Evolutionary conservation across 2,797 vertebrate genomes (phyloP).

Genomic region (Myotis pilosus): DNA sequence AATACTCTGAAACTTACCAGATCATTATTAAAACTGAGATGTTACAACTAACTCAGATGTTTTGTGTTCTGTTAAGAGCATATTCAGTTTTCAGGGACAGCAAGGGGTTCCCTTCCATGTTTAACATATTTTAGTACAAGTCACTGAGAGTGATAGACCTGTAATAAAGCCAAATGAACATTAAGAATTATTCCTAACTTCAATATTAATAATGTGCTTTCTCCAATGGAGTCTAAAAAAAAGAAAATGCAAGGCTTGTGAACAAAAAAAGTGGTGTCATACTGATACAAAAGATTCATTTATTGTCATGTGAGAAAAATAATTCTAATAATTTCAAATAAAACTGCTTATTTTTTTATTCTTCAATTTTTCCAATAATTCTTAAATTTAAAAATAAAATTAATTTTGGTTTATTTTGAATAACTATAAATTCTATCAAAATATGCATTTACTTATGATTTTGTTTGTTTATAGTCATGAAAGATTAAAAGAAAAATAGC

Average conservation of each 20-base stretch:
- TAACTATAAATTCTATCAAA: background rate
- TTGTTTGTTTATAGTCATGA: background rate
- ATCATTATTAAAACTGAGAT: constrained; percentile 9
- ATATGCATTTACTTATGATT: background rate
- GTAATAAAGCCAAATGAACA: background rate
- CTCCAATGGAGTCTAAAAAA: background rate
- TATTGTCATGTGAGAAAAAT: background rate
- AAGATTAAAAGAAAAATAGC: constrained; percentile 15
- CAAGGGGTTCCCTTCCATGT: background rate
- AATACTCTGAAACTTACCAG: background rate
- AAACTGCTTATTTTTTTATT: background rate
- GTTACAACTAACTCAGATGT: background rate
- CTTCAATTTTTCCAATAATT: background rate
- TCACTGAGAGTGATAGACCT: background rate
- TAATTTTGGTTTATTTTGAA: background rate
- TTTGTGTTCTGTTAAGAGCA: background rate
- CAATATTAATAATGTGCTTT: background rate
- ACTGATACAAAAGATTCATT: background rate
- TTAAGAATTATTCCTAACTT: background rate
- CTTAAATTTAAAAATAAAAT: background rate
- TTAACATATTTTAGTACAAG: background rate
- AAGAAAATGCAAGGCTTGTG: background rate
- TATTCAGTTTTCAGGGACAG: background rate
- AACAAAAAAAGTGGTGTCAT: background rate
- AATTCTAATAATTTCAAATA: background rate